Conservation (phyloP, 2,113 vertebrate species). For the Onychostoma macrolepis region DNA sequence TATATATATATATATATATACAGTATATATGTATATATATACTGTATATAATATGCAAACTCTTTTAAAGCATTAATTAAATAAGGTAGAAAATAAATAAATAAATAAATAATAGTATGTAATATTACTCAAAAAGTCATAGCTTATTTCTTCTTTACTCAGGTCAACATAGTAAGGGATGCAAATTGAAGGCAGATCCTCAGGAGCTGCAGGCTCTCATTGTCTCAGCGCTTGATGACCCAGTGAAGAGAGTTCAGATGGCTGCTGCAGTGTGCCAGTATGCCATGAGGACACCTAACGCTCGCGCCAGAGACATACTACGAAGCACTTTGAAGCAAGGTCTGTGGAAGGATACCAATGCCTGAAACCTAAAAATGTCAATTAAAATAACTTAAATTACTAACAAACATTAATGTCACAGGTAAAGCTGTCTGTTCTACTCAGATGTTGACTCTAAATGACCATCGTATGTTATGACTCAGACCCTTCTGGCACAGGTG, state of each 20-base stretch:
- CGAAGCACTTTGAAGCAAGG: constrained; percentile 44
- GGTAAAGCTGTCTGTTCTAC: neutral
- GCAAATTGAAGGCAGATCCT: constrained; percentile 28
- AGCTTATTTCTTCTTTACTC: neutral
- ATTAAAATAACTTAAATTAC: neutral
- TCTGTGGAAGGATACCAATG: neutral
- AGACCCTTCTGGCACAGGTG: constrained; percentile 66
- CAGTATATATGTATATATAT: no score
- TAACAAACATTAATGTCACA: neutral
- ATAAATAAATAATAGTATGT: no score
- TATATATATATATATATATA: no score
- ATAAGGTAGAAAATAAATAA: neutral
- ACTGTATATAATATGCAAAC: neutral
- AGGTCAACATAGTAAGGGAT: constrained; percentile 28
- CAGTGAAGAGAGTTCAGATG: constrained; percentile 54
- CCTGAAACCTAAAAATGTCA: neutral
- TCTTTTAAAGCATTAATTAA: neutral
- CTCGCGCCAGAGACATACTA: constrained; percentile 44
- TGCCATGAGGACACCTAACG: constrained; percentile 50
- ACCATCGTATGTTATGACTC: constrained; percentile 23
- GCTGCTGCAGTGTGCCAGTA: constrained; percentile 59
- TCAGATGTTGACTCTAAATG: neutral
- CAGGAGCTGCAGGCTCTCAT: constrained; percentile 47
- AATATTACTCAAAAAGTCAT: neutral
- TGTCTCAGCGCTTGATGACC: constrained; percentile 52